Base-by-base conservation (phyloP, 2,888 invertebrate genomes). In the Merodon equestris region DNA sequence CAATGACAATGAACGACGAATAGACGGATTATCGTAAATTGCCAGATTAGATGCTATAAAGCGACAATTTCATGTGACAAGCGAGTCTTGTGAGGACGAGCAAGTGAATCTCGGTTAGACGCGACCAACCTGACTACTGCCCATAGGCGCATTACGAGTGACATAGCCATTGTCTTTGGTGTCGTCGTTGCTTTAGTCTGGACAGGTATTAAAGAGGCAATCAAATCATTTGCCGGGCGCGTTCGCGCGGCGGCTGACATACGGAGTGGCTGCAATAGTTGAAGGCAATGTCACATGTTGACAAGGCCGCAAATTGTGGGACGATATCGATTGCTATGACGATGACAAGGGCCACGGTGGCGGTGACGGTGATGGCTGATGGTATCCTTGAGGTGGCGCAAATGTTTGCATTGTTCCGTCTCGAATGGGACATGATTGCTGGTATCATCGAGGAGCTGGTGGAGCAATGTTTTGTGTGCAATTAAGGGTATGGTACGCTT, bases 1-100 rank as follows among this genome's bases (percentile, higher is more conserved):
- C 79, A 79, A 79, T 79, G 77, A 79, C 73, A 73, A 79, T 64
- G 73, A 60, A 74, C 74, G 56, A 79, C 64, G 74, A 74, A 68
- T 74, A 79, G 79, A 79, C 79, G 81, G 70, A 81, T 81, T 81
- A 81, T 81, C 81, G 54, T 81, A 81, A 81, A 75, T 81, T 75
- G 81, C 81, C 75, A 57, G 81, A 81, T 81, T 81, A 81, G 81
- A 81, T 75, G 71, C 75, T 75, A 81, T 75, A 81, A 81, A 75
- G 81, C 81, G 81, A 81, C 81, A 81, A 81, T 81, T 81, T 81
- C 56, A 75, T 75, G 81, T 74, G 79, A 79, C 79, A 79, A 70
- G 79, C 73, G 73, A 56, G 68, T 79, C 77, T n/a, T n/a, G n/a
- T n/a, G n/a, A 58, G 58, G 19, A 34, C 42, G 36, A 34, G 18